Evolutionary conservation across 2,888 invertebrate species (phyloP).

Genomic region (Petrolisthes manimaculis): DNA sequence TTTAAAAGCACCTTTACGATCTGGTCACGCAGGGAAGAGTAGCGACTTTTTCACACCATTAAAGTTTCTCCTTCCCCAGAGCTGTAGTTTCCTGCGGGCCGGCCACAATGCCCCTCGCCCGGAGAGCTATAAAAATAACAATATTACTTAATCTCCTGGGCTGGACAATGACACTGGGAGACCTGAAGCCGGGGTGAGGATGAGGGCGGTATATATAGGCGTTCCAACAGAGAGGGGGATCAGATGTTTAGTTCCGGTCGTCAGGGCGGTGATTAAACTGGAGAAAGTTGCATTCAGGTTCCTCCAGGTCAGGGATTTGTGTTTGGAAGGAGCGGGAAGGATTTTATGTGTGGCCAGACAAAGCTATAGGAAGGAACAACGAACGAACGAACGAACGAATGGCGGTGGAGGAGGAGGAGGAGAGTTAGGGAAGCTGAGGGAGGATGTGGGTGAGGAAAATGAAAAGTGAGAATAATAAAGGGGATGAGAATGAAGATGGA

Average conservation of each 20-base stretch:
- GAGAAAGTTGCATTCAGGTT: not conserved
- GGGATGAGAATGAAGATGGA: no score
- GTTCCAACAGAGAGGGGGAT: no score
- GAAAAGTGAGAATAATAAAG: not conserved
- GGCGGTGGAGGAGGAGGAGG: constrained; percentile 18
- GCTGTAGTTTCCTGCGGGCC: not conserved
- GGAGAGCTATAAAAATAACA: not conserved
- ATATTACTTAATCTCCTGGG: not conserved
- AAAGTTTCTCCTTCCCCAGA: not conserved
- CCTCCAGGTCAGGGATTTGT: not conserved
- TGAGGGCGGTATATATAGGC: not conserved
- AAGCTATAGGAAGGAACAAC: no score
- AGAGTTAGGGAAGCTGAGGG: constrained; percentile 28
- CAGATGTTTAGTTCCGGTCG: not conserved
- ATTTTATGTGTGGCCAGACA: no score
- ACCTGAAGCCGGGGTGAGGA: not conserved
- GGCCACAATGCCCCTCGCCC: not conserved
- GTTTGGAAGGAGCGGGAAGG: no score
- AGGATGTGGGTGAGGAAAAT: constrained; percentile 40
- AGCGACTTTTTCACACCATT: constrained; percentile 15
- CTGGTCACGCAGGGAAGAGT: no score
- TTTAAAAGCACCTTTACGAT: no score
- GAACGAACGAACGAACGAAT: no score
- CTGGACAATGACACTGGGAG: not conserved
- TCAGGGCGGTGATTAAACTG: not conserved